phyloP scores from a whole-genome alignment of 2,888 invertebrate species.

The Nezara viridula region DNA sequence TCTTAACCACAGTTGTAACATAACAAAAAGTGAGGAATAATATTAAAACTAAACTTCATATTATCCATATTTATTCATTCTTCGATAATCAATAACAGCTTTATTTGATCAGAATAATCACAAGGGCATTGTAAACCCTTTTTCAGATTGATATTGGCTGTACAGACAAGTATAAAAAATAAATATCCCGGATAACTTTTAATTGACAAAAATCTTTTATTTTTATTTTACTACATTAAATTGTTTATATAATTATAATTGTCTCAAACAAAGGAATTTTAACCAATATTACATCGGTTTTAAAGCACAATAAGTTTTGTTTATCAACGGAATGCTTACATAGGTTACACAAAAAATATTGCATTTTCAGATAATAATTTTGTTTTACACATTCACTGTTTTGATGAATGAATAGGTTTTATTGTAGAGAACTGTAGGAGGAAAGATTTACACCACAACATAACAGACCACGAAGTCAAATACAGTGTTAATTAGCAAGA shows the following conservation, averaged over 20 bases:
- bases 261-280: background rate
- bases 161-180: slow-evolving; percentile 53
- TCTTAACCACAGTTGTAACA: background rate
- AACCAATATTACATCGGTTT: background rate
- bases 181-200: slow-evolving; percentile 53
- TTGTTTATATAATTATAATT: background rate
- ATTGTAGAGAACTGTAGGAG: background rate
- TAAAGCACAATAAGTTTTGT: slow-evolving; percentile 9
- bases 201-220: slow-evolving; percentile 47
- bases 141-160: slow-evolving; percentile 23
- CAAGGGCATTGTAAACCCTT: slow-evolving; percentile 30
- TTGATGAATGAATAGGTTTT: background rate
- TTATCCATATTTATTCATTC: slow-evolving; percentile 51
- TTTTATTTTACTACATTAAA: background rate
- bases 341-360: slow-evolving; percentile 1
- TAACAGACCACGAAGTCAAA: slow-evolving; percentile 8
- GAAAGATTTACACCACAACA: slow-evolving; percentile 25
- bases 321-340: slow-evolving; percentile 4
- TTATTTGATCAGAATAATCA: slow-evolving; percentile 53
- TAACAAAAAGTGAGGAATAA: background rate
- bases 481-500: background rate
- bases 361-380: slow-evolving; percentile 1
- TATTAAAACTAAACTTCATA: slow-evolving; percentile 8
- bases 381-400: background rate
- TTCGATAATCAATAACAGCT: slow-evolving; percentile 53